These are phyloP conservation scores for Sepiola atlantica DNA, from an alignment of 2,888 invertebrate genomes.

Conservation along the genomic window DNA sequence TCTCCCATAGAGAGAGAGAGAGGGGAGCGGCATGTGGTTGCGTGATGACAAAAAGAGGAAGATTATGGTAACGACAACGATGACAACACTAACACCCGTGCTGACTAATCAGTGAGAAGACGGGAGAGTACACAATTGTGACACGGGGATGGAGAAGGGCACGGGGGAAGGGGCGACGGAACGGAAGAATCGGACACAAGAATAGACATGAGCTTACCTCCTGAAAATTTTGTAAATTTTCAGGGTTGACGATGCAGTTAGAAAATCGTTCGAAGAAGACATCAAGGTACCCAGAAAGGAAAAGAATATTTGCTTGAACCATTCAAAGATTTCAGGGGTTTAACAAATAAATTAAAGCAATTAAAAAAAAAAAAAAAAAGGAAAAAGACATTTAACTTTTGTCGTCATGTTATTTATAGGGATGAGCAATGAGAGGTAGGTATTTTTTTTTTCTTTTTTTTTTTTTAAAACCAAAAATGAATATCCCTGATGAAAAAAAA, in stretches of 20 bases:
- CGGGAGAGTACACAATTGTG: background rate
- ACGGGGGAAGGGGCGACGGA: background rate
- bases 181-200: background rate
- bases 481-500: too few species aligned
- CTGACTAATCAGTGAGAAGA: background rate
- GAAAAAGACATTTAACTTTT: too few species aligned
- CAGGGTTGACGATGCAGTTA: background rate
- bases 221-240: background rate
- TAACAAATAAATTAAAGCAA: background rate
- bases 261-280: background rate
- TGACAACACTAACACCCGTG: background rate
- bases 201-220: background rate
- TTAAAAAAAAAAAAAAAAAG: too few species aligned
- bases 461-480: too few species aligned
- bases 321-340: background rate
- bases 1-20: background rate
- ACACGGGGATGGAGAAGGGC: background rate
- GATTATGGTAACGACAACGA: background rate
- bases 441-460: too few species aligned
- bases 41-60: too few species aligned
- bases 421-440: too few species aligned
- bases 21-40: background rate
- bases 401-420: too few species aligned
- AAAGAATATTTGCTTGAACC: slow-evolving; percentile 32
- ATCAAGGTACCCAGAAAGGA: slow-evolving; percentile 32